Evolutionary conservation across 2,888 invertebrate species (phyloP).

Genomic region (Rhingia rostrata): DNA sequence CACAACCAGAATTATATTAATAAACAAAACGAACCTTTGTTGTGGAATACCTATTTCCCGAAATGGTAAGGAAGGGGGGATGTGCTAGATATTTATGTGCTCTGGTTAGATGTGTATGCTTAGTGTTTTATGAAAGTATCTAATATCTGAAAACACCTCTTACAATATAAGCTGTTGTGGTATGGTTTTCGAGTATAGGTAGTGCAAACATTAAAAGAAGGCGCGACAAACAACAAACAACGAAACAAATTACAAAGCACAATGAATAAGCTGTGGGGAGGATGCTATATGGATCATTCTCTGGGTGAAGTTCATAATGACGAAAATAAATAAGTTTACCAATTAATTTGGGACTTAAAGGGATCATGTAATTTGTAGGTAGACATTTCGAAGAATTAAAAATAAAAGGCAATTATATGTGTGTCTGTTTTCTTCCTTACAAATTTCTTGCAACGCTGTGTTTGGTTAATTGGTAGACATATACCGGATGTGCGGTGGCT

Average conservation of each 20-base stretch:
- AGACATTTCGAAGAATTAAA: too few relatives aligned
- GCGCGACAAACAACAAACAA: background rate
- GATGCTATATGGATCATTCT: background rate
- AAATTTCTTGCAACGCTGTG: too few relatives aligned
- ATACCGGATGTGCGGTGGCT: too few relatives aligned
- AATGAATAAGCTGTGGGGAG: background rate
- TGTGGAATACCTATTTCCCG: background rate
- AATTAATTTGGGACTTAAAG: background rate
- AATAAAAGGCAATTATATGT: too few relatives aligned
- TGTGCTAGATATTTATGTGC: background rate
- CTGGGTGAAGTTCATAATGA: too few relatives aligned
- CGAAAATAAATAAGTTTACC: background rate
- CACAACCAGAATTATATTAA: slow-evolving; percentile 27
- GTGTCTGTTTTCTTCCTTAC: too few relatives aligned
- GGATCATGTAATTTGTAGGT: slow-evolving; percentile 1
- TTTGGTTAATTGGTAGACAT: too few relatives aligned
- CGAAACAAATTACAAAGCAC: background rate
- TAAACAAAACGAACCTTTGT: slow-evolving; percentile 31
- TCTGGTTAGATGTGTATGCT: slow-evolving; percentile 17
- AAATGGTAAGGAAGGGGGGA: background rate
- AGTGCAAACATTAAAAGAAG: background rate
- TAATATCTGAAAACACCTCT: slow-evolving; percentile 29
- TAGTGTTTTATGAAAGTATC: slow-evolving; percentile 16
- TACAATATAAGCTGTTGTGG: slow-evolving; percentile 27
- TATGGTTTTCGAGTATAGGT: background rate